Percentiles rank a stretch among this genome's conserved stretches.
Evolutionary conservation across 2,888 invertebrate genomes (phyloP).

Genomic region (Melitaea athalia): DNA sequence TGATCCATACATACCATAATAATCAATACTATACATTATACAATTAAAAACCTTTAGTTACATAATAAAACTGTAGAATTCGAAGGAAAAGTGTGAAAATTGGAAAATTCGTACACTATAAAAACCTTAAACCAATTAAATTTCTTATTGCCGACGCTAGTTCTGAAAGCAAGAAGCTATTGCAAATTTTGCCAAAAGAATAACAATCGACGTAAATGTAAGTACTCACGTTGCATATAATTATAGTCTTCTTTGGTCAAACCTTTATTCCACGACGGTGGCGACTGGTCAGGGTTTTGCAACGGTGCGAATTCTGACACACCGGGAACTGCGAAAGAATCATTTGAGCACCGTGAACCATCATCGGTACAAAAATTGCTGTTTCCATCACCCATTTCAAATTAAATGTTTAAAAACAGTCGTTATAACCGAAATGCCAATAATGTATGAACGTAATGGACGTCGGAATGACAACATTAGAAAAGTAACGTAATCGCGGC

Average conservation of each 20-base stretch:
- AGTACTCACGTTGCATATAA: constrained; percentile 88
- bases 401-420: constrained; percentile 63
- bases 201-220: constrained; percentile 14
- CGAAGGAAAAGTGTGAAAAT: too few relatives aligned
- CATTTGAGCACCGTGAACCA: constrained; percentile 59
- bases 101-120: too few relatives aligned
- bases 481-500: constrained; percentile 63
- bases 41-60: too few relatives aligned
- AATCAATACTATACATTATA: too few relatives aligned
- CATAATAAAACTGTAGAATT: too few relatives aligned
- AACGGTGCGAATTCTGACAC: constrained; percentile 91
- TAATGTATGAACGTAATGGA: constrained; percentile 50
- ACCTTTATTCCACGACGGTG: constrained; percentile 86
- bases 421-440: constrained; percentile 67
- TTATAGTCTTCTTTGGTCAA: constrained; percentile 88
- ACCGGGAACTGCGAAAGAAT: constrained; percentile 89
- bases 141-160: too few relatives aligned
- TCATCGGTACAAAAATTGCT: constrained; percentile 56
- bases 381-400: constrained; percentile 63
- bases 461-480: constrained; percentile 69
- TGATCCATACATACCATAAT: too few relatives aligned
- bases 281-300: constrained; percentile 81
- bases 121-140: too few relatives aligned
- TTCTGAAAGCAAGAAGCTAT: neutral
- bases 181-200: neutral